Percentiles rank a stretch among this genome's conserved stretches.
Conservation (phyloP, 2,888 invertebrate genomes). For the Hedychridium roseum region DNA sequence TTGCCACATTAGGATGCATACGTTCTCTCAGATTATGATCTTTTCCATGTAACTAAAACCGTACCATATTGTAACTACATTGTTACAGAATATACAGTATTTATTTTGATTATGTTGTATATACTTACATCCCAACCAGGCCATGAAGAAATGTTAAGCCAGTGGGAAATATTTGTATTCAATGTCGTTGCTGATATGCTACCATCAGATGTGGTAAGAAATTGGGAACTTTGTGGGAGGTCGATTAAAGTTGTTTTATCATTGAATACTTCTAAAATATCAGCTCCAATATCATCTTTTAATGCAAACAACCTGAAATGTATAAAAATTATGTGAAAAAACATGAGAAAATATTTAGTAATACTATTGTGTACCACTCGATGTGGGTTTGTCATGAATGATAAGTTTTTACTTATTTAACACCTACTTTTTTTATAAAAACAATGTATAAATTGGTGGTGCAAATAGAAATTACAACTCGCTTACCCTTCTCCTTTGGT, state of each 20-base stretch:
- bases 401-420: too few species aligned
- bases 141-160: conserved; percentile 56
- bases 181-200: conserved; percentile 40
- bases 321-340: conserved; percentile 10
- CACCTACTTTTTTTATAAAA: too few species aligned
- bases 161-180: conserved; percentile 34
- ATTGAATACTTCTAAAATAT: conserved; percentile 48
- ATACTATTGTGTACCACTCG: neutral
- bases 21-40: conserved; percentile 39
- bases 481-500: conserved; percentile 63
- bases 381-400: neutral
- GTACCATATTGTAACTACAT: conserved; percentile 5
- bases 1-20: conserved; percentile 64
- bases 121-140: conserved; percentile 66
- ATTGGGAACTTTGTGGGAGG: conserved; percentile 52
- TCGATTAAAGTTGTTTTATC: conserved; percentile 45
- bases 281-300: conserved; percentile 49
- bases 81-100: conserved; percentile 1
- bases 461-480: neutral
- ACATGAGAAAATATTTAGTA: neutral
- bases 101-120: neutral
- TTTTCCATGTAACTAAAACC: conserved; percentile 49
- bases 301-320: conserved; percentile 49
- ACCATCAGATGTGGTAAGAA: conserved; percentile 41
- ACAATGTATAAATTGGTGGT: too few species aligned